Conservation (phyloP, 2,113 vertebrate species). For the Engystomops pustulosus region DNA sequence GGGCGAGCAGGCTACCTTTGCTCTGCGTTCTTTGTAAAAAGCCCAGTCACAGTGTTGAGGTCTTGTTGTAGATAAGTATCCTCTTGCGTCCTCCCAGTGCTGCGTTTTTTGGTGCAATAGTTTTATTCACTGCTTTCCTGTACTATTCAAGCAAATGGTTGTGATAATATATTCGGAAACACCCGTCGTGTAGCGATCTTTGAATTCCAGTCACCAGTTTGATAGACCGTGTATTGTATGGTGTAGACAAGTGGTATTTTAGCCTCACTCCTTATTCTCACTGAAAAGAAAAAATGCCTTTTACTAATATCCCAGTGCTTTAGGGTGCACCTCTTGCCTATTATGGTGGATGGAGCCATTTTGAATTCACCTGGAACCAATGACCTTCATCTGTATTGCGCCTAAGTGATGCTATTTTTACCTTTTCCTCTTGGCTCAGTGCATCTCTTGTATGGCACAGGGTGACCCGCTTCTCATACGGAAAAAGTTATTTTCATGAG, state of each 20-base stretch:
- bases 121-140: neutral
- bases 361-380: neutral
- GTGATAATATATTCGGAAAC: neutral
- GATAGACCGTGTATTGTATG: neutral
- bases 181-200: neutral
- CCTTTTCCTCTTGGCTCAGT: too few species aligned
- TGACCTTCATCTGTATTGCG: neutral
- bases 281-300: neutral
- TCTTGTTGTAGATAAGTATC: slow-evolving; percentile 12
- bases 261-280: neutral
- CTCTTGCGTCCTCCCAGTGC: neutral
- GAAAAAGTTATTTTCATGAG: too few species aligned
- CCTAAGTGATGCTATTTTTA: neutral
- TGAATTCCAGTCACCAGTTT: neutral
- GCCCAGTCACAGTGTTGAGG: neutral
- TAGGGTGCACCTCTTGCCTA: neutral
- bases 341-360: neutral
- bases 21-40: neutral
- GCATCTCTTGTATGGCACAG: too few species aligned
- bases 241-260: neutral
- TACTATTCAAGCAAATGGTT: neutral
- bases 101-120: slow-evolving; percentile 18
- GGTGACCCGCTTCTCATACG: too few species aligned
- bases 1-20: neutral
- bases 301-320: neutral